These are phyloP conservation scores for Lytechinus pictus DNA, from an alignment of 35 echinoderm and acorn worm species.

Conservation along the genomic window DNA sequence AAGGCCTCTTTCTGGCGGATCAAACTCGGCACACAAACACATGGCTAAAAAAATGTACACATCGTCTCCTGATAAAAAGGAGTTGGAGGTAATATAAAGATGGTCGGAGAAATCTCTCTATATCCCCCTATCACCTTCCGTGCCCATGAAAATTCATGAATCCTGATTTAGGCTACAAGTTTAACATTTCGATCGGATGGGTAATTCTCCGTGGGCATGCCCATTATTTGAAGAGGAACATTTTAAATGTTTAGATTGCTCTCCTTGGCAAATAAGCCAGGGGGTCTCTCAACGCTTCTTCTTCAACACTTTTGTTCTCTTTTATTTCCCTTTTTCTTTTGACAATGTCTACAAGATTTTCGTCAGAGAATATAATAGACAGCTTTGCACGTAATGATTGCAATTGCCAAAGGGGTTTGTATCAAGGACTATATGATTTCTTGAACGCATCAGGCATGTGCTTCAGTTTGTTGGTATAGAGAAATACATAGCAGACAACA, in stretches of 20 bases:
- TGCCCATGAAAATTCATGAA: slow-evolving; percentile 42
- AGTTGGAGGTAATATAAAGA: neutral
- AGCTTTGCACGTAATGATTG: neutral
- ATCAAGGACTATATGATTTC: neutral
- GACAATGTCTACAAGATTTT: neutral
- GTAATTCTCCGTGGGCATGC: neutral
- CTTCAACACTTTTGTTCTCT: neutral
- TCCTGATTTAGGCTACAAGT: slow-evolving; percentile 39
- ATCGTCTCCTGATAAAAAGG: neutral
- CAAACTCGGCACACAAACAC: neutral
- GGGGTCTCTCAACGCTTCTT: neutral
- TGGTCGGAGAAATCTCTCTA: neutral
- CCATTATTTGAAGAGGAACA: slow-evolving; percentile 31
- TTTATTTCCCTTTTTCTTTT: neutral
- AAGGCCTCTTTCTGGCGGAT: neutral
- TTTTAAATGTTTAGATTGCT: slow-evolving; percentile 15
- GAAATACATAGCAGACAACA: too few relatives aligned
- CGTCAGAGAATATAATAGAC: neutral
- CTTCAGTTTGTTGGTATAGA: neutral
- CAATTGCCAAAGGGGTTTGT: neutral
- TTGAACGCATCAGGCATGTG: neutral
- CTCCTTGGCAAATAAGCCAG: neutral
- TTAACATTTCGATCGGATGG: slow-evolving; percentile 15
- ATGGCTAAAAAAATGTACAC: neutral
- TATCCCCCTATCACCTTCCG: neutral